Base-by-base conservation (phyloP, 1,140 invertebrate genomes). In the Babylonia areolata region DNA sequence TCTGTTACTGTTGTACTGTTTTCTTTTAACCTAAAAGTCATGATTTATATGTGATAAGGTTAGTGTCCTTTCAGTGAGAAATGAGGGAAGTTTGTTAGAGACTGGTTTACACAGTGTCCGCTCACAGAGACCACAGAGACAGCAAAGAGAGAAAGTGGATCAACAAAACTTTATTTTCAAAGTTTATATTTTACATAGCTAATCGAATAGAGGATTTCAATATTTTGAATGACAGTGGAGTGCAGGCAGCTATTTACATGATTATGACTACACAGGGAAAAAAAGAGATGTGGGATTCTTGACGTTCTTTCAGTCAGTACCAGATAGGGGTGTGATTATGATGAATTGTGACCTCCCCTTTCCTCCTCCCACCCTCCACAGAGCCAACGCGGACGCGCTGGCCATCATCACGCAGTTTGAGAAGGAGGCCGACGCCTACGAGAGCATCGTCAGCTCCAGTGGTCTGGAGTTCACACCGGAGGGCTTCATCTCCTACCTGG, bases 401-500 rank as follows among this genome's bases (percentile, higher is more conserved):
- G 90, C 92, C 15, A 91, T 93, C 39, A 81, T 89, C 37, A 86
- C 87, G 15, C 90, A 92, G 86, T 93, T 93, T 84, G 84, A 89
- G 82, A 92, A 90, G 80, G 93, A 93, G 84, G 90, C 92, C 39
- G 92, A 93, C 42, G 92, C 92, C 11, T 93, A 93, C 84, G 83
- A 89, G 39, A 75, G 90, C 73, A 89, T 93, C 23, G 85, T 93
- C 33, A 84, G 84, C 87, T 71, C 86, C 2, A 39, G 81, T 23
- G 91, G 92, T 31, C 88, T 93, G 2, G 89, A 87, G 33, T 92
- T 93, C 81, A 88, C 89, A 23, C 86, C 90, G 0, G 92, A 93
- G 37, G 92, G 91, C 0, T 92, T 93, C 71, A 91, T 93, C 82
- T 91, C 92, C 2, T 93, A 93, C 85, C 86, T 93, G 58, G 92